Base-by-base conservation (phyloP, 2,888 invertebrate genomes). In the Cartodere bifasciata region DNA sequence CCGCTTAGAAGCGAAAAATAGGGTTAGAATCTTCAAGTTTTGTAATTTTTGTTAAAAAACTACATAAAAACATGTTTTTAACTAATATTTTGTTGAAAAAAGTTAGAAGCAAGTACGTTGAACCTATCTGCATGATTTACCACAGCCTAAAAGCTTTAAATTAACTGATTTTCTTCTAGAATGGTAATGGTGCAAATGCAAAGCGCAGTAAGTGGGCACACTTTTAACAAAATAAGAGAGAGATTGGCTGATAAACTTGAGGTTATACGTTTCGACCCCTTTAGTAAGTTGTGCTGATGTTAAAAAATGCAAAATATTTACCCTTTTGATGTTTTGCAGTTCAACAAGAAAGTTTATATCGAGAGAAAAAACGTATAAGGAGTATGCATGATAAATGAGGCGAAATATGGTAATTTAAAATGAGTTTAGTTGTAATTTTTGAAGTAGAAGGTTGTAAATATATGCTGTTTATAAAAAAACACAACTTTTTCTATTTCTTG, bases 171-270 rank as follows among this genome's bases (percentile, higher is more conserved):
- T 14, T 10, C 13, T 68, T 68, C 42, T 49, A 86, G 85, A 53
- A 54, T 62, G 36, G 64, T 87, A 27, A 74, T 88, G 75, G 85
- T 88, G 5, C 47, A 78, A 41, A 65, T 84, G 68, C 75, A 85
- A 56, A 87, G 87, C 59, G 61, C 75, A 29, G 80, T 83, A 2
- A 78, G 73, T 46, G 85, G 85, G 0, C 87, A 88, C 48, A 70
- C 67, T 44, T 68, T 70, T 35, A 70, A 68, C 35, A 52, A 56
- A 34, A 65, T 78, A 25, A 67, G 86, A 34, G 83, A 83, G 46
- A 68, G 87, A 42, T 53, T 80, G 26, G 79, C 64, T 2, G 86
- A 87, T 7, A 88, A 87, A 67, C 37, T 84, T 29, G 87, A 87
- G 62, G 39, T 74, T 0, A 62, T 84, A 36, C 56, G 66, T 31